Conservation (phyloP, 2,797 vertebrate species). For the Chelidonichthys spinosus region DNA sequence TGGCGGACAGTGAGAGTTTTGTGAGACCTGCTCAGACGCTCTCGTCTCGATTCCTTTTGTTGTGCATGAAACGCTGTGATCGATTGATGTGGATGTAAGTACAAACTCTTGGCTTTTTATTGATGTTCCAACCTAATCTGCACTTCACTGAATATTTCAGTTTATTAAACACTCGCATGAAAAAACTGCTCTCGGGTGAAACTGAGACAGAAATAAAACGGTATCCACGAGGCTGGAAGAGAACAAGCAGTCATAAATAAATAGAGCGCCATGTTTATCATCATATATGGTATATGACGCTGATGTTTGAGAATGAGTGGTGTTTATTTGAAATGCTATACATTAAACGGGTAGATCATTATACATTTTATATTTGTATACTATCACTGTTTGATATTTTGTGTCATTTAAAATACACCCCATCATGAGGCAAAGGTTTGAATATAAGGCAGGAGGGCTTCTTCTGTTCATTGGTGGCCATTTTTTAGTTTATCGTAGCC, state of each 20-base stretch:
- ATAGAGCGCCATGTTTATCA: not conserved
- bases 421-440: too few species aligned
- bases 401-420: too few species aligned
- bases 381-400: too few species aligned
- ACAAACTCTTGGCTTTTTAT: not conserved
- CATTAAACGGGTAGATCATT: too few species aligned
- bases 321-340: too few species aligned
- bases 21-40: not conserved
- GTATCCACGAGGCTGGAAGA: not conserved
- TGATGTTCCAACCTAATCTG: constrained; percentile 7
- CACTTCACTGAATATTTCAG: constrained; percentile 3
- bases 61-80: constrained; percentile 6
- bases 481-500: too few species aligned
- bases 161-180: not conserved
- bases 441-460: too few species aligned
- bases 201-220: not conserved
- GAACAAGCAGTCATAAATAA: not conserved
- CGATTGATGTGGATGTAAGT: not conserved
- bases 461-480: too few species aligned
- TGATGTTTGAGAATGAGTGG: too few species aligned
- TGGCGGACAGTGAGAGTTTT: not conserved
- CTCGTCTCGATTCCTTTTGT: not conserved
- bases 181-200: not conserved
- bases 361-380: too few species aligned
- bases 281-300: not conserved